These are phyloP conservation scores for Rhagophthalmus giganteus DNA, from an alignment of 2,888 invertebrate genomes.

Conservation along the genomic window DNA sequence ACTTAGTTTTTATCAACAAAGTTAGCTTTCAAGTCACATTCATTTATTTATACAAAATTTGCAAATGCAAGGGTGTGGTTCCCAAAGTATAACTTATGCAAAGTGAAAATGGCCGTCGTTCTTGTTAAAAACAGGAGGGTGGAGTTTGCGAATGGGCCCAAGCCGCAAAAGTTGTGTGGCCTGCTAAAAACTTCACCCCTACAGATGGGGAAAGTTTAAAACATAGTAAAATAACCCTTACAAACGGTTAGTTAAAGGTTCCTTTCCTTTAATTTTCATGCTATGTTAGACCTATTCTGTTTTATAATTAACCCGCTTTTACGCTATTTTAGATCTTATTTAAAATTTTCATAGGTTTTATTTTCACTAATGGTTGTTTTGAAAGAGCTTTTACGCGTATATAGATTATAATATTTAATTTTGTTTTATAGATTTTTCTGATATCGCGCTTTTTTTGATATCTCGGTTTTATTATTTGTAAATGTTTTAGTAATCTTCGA, in stretches of 20 bases:
- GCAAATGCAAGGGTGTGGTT: slow-evolving; percentile 49
- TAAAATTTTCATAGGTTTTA: slow-evolving; percentile 45
- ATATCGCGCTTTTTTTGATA: slow-evolving; percentile 18
- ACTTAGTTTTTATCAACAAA: slow-evolving; percentile 37
- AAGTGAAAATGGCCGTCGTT: slow-evolving; percentile 52
- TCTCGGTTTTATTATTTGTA: slow-evolving; percentile 23
- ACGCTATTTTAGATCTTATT: slow-evolving; percentile 55
- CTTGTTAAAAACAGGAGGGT: slow-evolving; percentile 55
- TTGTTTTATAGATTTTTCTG: slow-evolving; percentile 33
- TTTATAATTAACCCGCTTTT: slow-evolving; percentile 54
- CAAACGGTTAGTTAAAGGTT: slow-evolving; percentile 44
- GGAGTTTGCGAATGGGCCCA: slow-evolving; percentile 52
- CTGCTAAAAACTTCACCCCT: slow-evolving; percentile 54
- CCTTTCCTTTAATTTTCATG: slow-evolving; percentile 45
- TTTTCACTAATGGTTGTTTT: slow-evolving; percentile 44
- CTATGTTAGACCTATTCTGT: slow-evolving; percentile 50
- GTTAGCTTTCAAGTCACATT: slow-evolving; percentile 33
- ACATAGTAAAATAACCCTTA: slow-evolving; percentile 47
- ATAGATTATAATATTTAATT: slow-evolving; percentile 45
- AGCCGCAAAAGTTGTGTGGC: slow-evolving; percentile 57
- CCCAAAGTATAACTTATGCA: slow-evolving; percentile 53
- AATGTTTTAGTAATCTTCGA: slow-evolving; percentile 25
- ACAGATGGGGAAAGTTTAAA: slow-evolving; percentile 35
- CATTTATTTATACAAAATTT: slow-evolving; percentile 37
- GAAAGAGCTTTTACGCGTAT: slow-evolving; percentile 46